A percentile compares a stretch with the other conserved stretches of the same genome.
Conservation (phyloP, 2,888 invertebrate species). For the Chalcosyrphus nemorum region DNA sequence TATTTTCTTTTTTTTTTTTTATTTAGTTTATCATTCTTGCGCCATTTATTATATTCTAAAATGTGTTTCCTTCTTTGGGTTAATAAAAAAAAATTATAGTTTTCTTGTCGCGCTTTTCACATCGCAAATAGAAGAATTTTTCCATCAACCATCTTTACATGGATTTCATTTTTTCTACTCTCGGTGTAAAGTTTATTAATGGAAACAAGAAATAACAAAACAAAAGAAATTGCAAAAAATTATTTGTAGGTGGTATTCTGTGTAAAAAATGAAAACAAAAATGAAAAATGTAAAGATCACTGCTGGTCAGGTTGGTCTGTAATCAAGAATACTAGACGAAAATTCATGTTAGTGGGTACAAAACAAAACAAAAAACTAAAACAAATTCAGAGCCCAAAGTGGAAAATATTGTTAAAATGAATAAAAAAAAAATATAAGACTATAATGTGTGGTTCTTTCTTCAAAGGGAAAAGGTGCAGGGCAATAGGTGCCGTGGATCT, state of each 20-base stretch:
- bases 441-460: neutral
- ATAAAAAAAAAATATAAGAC: slow-evolving; percentile 29
- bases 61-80: slow-evolving; percentile 30
- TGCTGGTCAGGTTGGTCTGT: slow-evolving; percentile 66
- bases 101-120: slow-evolving; percentile 26
- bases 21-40: neutral
- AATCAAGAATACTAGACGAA: slow-evolving; percentile 42
- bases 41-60: slow-evolving; percentile 11
- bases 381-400: slow-evolving; percentile 56
- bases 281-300: slow-evolving; percentile 38
- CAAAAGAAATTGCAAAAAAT: slow-evolving; percentile 16
- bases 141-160: slow-evolving; percentile 34
- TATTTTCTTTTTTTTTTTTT: slow-evolving; percentile 21
- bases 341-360: slow-evolving; percentile 49
- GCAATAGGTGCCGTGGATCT: too few species aligned
- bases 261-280: slow-evolving; percentile 25
- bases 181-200: slow-evolving; percentile 53
- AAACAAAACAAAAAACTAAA: slow-evolving; percentile 19
- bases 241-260: slow-evolving; percentile 47
- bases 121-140: slow-evolving; percentile 26
- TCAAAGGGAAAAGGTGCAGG: too few species aligned
- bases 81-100: slow-evolving; percentile 13
- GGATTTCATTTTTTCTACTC: slow-evolving; percentile 63
- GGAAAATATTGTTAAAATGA: slow-evolving; percentile 62
- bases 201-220: slow-evolving; percentile 3